Evolutionary conservation across 2,797 vertebrate genomes (phyloP).

Genomic region (Spatula versicolor): DNA sequence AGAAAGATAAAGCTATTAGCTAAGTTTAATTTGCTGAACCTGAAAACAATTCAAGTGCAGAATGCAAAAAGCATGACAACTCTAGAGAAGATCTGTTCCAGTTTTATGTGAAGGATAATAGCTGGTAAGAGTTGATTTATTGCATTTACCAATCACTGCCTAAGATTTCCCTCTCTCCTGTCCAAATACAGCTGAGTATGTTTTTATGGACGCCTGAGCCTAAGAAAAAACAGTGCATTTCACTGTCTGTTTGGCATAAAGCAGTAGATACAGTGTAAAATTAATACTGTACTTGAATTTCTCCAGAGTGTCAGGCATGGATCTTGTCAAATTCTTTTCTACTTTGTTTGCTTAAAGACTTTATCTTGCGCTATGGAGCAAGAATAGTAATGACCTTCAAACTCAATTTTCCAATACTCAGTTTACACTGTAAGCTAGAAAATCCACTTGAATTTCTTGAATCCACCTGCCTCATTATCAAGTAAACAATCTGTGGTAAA

Average conservation of each 20-base stretch:
- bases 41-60: not conserved
- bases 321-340: constrained; percentile 29
- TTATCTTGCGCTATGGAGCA: not conserved
- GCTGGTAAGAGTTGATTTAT: not conserved
- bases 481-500: not conserved
- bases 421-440: not conserved
- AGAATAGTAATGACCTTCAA: constrained; percentile 17
- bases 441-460: not conserved
- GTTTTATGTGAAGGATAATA: not conserved
- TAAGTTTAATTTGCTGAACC: not conserved
- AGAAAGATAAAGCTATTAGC: not conserved
- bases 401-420: not conserved
- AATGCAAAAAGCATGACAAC: not conserved
- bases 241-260: not conserved
- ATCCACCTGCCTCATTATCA: not conserved
- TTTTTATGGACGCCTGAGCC: not conserved
- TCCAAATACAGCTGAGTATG: not conserved
- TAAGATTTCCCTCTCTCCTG: not conserved
- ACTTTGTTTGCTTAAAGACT: constrained; percentile 29
- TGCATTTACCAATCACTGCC: not conserved
- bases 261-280: not conserved
- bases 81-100: not conserved
- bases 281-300: constrained; percentile 1
- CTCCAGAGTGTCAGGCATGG: not conserved
- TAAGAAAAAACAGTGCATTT: not conserved